Base-by-base conservation (phyloP, 1,140 invertebrate genomes). In the Drosophila rhopaloa region DNA sequence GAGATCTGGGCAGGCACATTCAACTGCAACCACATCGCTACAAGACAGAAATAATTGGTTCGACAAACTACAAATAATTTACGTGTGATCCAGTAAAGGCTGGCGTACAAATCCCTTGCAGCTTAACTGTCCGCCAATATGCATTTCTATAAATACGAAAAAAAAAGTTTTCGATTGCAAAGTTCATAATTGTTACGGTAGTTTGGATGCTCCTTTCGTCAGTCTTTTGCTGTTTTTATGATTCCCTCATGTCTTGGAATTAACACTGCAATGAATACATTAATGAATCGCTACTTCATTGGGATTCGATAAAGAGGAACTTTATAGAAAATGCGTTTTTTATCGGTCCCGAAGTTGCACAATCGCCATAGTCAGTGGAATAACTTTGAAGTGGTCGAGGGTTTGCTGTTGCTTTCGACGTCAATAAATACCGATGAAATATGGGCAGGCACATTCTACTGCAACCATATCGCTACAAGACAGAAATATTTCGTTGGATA, bases 141-240 rank as follows among this genome's bases (percentile, higher is more conserved):
- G 85, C 79, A 91, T 77, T 82, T 83, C 88, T 91, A 86, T 66
- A 86, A 83, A 90, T 77, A 76, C 43, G 70, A 77, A 76, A 85
- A 58, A 79, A 73, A 68, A 63, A 47, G 57, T 11, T 58, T 61
- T 77, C 55, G 65, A 43, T 79, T 66, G 66, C 72, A 76, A 63
- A 55, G 44, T 24, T 62, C 43, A 59, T 67, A 59, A 29, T 38
- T 59, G 27, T 66, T 67, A 71, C 55, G 50, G 44, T 46, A 6
- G 37, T 24, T 40, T 27, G n/a, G 40, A 14, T 13, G 54, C 54
- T 56, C 40, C 14, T 40, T 44, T 11, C 44, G 47, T 40, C 54
- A 43, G 43, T 63, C 10, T 38, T 19, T 59, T 53, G 19, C 16
- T 16, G 16, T n/a, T 24, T 24, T 24, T 9, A 19, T 5, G 44